Evolutionary conservation across 2,113 vertebrate genomes (phyloP).

Genomic region (Osmerus eperlanus): DNA sequence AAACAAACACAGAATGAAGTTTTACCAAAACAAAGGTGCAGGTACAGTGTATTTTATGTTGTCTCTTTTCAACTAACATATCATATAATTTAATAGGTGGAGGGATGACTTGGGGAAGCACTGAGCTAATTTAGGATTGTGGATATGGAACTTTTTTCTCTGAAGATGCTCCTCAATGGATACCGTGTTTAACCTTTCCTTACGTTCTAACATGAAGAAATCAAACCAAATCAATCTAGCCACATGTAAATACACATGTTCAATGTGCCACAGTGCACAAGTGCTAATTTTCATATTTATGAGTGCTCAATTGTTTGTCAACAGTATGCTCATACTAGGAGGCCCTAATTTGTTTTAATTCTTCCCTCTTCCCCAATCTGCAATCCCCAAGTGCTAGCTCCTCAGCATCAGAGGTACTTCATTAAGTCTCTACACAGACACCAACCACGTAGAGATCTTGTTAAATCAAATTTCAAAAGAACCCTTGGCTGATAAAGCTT

Average conservation of each 20-base stretch:
- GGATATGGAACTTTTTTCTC: too few relatives aligned
- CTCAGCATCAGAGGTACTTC: constrained; percentile 49
- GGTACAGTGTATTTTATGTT: too few relatives aligned
- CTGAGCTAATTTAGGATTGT: too few relatives aligned
- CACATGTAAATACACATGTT: too few relatives aligned
- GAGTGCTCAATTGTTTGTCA: constrained; percentile 42
- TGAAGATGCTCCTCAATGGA: too few relatives aligned
- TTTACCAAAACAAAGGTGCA: too few relatives aligned
- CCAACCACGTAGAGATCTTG: constrained; percentile 38
- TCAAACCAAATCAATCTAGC: not conserved
- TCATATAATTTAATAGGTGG: too few relatives aligned
- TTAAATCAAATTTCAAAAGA: constrained; percentile 41
- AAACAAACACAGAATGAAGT: too few relatives aligned
- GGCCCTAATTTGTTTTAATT: constrained; percentile 50
- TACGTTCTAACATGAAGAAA: not conserved
- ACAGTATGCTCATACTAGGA: constrained; percentile 26
- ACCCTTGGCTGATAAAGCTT: constrained; percentile 8
- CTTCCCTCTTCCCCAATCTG: constrained; percentile 16
- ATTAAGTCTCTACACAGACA: constrained; percentile 43
- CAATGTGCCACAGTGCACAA: constrained; percentile 9
- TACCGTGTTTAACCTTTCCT: too few relatives aligned
- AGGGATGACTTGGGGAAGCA: too few relatives aligned
- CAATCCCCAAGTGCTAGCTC: constrained; percentile 38
- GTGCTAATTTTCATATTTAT: constrained; percentile 47
- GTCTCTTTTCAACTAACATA: too few relatives aligned